Percentiles rank a stretch among this genome's conserved stretches.
These are phyloP conservation scores for Acleris laterana DNA, from an alignment of 2,888 invertebrate genomes.

Conservation along the genomic window DNA sequence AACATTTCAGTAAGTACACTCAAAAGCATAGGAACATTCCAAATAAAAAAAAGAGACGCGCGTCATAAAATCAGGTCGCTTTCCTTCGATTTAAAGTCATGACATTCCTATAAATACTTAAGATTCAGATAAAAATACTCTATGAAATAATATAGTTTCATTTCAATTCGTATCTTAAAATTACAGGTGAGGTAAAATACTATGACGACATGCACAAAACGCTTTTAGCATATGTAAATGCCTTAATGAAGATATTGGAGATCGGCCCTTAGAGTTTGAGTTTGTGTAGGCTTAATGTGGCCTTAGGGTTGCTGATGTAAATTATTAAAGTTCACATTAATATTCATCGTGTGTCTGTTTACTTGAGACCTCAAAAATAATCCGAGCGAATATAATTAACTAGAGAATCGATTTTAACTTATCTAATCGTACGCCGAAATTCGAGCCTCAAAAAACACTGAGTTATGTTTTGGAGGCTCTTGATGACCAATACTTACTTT, in stretches of 20 bases:
- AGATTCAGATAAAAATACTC: not conserved
- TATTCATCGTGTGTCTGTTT: slow-evolving; percentile 26
- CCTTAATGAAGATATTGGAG: slow-evolving; percentile 19
- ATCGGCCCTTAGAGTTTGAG: slow-evolving; percentile 18
- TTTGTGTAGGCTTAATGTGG: slow-evolving; percentile 14
- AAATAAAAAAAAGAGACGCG: too few species aligned
- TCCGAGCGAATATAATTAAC: not conserved
- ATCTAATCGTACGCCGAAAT: not conserved
- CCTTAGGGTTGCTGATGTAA: slow-evolving; percentile 7
- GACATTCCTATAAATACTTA: too few species aligned
- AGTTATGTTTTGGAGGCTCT: too few species aligned
- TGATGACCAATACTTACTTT: too few species aligned
- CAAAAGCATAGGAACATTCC: too few species aligned
- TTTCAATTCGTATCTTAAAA: not conserved
- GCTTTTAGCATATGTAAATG: slow-evolving; percentile 21
- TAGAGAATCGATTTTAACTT: too few species aligned
- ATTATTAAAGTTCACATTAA: slow-evolving; percentile 23
- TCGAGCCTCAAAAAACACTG: not conserved
- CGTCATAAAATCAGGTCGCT: too few species aligned
- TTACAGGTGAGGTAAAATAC: slow-evolving; percentile 2
- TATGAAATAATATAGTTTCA: not conserved
- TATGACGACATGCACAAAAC: slow-evolving; percentile 3
- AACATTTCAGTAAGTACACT: too few species aligned
- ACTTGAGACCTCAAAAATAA: slow-evolving; percentile 18
- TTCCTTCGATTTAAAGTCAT: too few species aligned